Conservation (phyloP, 1,140 invertebrate species). For the Ditylenchus dipsaci region DNA sequence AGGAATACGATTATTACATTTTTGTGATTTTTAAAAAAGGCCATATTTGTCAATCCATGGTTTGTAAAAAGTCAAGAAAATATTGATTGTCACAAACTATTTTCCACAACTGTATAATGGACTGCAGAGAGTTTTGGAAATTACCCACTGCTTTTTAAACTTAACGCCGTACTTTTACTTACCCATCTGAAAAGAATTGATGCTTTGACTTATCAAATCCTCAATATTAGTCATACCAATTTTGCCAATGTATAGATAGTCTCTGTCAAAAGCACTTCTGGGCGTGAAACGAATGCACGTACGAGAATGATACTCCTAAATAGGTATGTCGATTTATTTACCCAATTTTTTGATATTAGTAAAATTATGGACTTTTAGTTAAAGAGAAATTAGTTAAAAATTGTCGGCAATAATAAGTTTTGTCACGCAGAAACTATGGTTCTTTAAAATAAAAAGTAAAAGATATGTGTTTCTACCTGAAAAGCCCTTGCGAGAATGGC, state of each 20-base stretch:
- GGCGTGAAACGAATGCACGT: slow-evolving; percentile 67
- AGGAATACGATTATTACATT: background rate
- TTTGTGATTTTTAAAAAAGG: background rate
- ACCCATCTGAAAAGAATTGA: background rate
- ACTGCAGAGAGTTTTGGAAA: slow-evolving; percentile 2
- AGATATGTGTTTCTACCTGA: slow-evolving; percentile 22
- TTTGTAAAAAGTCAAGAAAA: too few species aligned
- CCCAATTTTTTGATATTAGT: background rate
- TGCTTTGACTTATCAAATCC: background rate
- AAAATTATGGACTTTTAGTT: background rate
- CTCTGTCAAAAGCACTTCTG: slow-evolving; percentile 61
- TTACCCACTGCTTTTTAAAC: background rate
- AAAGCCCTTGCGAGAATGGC: slow-evolving; percentile 55
- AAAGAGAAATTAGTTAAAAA: too few species aligned
- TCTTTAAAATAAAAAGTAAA: too few species aligned
- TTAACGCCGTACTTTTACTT: too few species aligned
- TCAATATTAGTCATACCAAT: slow-evolving; percentile 45
- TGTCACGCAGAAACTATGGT: too few species aligned
- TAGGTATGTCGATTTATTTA: background rate
- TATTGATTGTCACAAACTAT: too few species aligned
- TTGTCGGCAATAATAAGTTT: too few species aligned
- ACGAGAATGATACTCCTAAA: slow-evolving; percentile 64
- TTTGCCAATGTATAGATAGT: slow-evolving; percentile 62
- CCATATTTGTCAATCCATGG: background rate
- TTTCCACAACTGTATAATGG: slow-evolving; percentile 8